These are phyloP conservation scores for Carcharodon carcharias DNA, from an alignment of 2,797 vertebrate genomes.

Conservation along the genomic window DNA sequence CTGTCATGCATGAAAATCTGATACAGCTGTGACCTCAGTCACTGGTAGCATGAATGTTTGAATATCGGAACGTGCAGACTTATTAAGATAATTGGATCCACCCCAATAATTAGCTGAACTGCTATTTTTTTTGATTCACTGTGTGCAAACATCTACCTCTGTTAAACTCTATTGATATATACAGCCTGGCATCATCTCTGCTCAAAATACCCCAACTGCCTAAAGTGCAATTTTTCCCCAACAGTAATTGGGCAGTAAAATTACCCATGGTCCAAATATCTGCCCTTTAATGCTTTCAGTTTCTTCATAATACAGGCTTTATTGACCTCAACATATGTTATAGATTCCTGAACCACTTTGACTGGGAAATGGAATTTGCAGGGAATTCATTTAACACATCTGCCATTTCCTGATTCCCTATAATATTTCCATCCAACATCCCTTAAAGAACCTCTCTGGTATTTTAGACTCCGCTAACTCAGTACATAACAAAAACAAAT, in stretches of 20 bases:
- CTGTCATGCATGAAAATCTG: not conserved
- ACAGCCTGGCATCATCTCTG: not conserved
- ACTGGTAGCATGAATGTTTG: not conserved
- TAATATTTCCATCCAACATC: slow-evolving; percentile 17
- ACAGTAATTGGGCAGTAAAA: slow-evolving; percentile 22
- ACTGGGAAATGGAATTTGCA: slow-evolving; percentile 14
- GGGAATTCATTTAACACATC: slow-evolving; percentile 33
- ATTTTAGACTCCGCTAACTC: not conserved
- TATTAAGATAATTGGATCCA: slow-evolving; percentile 21
- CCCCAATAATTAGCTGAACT: not conserved
- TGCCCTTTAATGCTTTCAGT: slow-evolving; percentile 26
- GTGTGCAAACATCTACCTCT: not conserved
- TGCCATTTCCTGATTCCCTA: slow-evolving; percentile 24
- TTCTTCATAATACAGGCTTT: slow-evolving; percentile 4
- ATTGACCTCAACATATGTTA: slow-evolving; percentile 27
- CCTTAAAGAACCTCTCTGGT: slow-evolving; percentile 15
- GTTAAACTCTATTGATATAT: not conserved
- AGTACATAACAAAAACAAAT: not conserved
- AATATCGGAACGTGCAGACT: not conserved
- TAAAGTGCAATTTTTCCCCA: not conserved
- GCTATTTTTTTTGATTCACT: not conserved
- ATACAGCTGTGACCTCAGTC: not conserved
- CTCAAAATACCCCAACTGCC: not conserved
- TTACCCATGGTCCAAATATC: not conserved
- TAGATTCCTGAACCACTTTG: slow-evolving; percentile 25